Evolutionary conservation across 2,113 vertebrate species (phyloP).

Genomic region (Elephantulus edwardii): DNA sequence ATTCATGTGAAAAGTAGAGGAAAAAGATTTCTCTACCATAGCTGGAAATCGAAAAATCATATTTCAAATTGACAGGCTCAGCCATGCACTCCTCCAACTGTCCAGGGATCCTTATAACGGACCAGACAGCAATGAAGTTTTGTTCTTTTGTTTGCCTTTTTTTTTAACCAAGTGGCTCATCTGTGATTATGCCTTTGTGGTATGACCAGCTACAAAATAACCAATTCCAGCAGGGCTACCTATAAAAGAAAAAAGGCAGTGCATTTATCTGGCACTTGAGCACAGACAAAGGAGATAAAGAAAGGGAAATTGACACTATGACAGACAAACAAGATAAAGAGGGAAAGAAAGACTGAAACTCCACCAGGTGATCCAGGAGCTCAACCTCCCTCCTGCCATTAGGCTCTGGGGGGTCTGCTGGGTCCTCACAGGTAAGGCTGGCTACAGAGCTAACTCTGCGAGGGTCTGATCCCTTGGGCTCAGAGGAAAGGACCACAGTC

Average conservation of each 20-base stretch:
- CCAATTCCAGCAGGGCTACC: not conserved
- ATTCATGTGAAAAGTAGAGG: constrained; percentile 56
- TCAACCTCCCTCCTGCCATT: not conserved
- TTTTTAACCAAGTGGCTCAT: not conserved
- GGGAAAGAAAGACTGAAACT: not conserved
- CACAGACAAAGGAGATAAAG: not conserved
- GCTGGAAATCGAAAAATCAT: constrained; percentile 67
- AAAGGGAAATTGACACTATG: not conserved
- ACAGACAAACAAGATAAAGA: not conserved
- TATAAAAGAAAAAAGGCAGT: too few relatives aligned
- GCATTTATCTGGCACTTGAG: not conserved
- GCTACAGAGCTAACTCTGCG: not conserved
- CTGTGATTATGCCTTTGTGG: not conserved
- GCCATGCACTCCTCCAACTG: constrained; percentile 71
- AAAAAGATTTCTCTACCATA: constrained; percentile 56
- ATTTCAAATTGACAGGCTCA: constrained; percentile 69
- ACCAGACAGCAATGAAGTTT: too few relatives aligned
- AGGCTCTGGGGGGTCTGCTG: not conserved
- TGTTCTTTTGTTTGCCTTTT: not conserved
- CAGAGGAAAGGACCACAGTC: accelerated
- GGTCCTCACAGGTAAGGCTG: not conserved
- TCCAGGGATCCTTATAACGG: constrained; percentile 39
- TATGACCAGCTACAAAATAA: accelerated
- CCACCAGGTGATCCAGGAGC: not conserved
- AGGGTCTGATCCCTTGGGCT: too few relatives aligned